A percentile compares a stretch with the other conserved stretches of the same genome.
Evolutionary conservation across 2,113 vertebrate genomes (phyloP).

Genomic region (human (Homo sapiens)): DNA sequence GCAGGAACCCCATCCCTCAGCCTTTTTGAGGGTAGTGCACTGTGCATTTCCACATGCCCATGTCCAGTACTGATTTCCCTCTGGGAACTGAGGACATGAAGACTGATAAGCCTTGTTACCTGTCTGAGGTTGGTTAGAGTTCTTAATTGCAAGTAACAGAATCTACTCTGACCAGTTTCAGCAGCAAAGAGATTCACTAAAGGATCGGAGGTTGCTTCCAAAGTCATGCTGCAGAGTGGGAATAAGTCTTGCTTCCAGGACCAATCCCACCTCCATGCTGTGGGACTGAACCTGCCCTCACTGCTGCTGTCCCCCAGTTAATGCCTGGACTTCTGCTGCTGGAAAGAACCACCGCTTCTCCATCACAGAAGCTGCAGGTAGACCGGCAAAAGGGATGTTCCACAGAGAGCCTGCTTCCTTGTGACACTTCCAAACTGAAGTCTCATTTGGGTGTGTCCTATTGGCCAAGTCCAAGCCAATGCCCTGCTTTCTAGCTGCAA

Average conservation of each 20-base stretch:
- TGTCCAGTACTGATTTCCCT: accelerated
- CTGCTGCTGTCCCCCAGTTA: not conserved
- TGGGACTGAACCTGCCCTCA: not conserved
- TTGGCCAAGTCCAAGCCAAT: not conserved
- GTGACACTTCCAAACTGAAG: not conserved
- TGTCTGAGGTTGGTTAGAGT: not conserved
- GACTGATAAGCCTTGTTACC: not conserved
- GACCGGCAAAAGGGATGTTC: accelerated
- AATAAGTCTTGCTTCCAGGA: not conserved
- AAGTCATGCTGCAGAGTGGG: no score
- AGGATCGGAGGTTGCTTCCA: not conserved
- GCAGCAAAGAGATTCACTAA: not conserved
- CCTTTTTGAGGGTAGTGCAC: no score
- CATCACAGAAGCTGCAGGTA: not conserved
- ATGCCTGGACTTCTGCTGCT: not conserved
- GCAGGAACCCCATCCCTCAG: not conserved
- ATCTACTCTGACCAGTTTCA: no score
- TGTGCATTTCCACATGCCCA: not conserved
- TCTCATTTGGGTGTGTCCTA: not conserved
- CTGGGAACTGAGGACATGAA: accelerated
- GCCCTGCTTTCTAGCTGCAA: not conserved
- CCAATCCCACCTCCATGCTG: accelerated
- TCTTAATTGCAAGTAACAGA: not conserved
- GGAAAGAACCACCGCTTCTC: not conserved
- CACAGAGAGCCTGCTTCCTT: not conserved